Base-by-base conservation (phyloP, 2,888 invertebrate genomes). In the Phymatocera aterrima region DNA sequence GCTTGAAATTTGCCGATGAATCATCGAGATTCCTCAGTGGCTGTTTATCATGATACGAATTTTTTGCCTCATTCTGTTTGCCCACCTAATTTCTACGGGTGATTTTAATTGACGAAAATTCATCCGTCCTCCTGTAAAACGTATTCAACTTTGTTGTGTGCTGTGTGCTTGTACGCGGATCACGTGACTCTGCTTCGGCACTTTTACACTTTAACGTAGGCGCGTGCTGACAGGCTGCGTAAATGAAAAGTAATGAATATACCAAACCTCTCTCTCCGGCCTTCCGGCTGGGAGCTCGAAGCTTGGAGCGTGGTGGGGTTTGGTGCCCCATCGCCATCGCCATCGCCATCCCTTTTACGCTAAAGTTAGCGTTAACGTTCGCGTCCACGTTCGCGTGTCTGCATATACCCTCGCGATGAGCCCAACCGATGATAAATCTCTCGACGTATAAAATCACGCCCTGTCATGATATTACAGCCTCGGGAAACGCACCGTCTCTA, bases 161-260 rank as follows among this genome's bases (percentile, higher is more conserved):
- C 10, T 15, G 18, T 10, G 8, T 28, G 24, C 40, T 15, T 2
- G 24, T 46, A 43, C 43, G 24, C 24, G 68, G 46, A 46, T 43
- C 68, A 68, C 24, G 31, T 68, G 68, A 43, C 43, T 46, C 24
- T 21, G 40, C 46, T 68, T 68, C n/a, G 40, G 68, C 68, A 68
- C 68, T 68, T 68, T 68, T 68, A 43, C 40, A 68, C 68, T 68
- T 46, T 40, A 46, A 43, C 68, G 28, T 43, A 24, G 68, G 43
- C 43, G 65, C 65, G 65, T 72, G 72, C 72, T 48, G 72, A 72
- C 72, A 72, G 72, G 51, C 31, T 34, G 28, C 72, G 72, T 72
- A 72, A 72, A 72, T 72, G 72, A 72, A 72, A 72, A 72, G 72
- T 72, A 72, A 72, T 72, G 72, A 72, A 72, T 72, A 72, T 72